Evolutionary conservation across 2,888 invertebrate species (phyloP).

Genomic region (Morinoia aosen): DNA sequence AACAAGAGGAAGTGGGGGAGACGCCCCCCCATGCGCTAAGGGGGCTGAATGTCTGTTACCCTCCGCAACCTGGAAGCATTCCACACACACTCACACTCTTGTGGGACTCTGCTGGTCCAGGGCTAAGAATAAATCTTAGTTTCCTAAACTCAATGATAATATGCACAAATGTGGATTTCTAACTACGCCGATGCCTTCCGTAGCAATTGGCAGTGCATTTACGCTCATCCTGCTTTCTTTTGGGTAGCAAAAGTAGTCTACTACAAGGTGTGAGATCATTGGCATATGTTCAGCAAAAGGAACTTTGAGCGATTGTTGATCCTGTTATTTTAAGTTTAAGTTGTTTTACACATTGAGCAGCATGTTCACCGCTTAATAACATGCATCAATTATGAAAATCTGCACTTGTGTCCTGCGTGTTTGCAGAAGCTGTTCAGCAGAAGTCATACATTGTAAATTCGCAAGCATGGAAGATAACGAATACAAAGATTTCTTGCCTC

Average conservation of each 20-base stretch:
- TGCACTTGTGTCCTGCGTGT: too few relatives aligned
- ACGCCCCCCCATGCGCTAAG: too few relatives aligned
- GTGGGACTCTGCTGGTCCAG: neutral
- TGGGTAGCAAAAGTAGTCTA: too few relatives aligned
- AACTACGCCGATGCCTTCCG: neutral
- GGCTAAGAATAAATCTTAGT: neutral
- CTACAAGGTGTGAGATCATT: neutral
- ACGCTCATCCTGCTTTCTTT: neutral
- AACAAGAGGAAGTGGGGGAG: conserved; percentile 16
- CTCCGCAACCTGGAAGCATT: neutral
- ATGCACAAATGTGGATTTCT: neutral
- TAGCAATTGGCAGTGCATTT: neutral
- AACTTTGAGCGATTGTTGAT: neutral
- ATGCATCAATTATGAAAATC: too few relatives aligned
- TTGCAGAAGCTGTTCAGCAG: too few relatives aligned
- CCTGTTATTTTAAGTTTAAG: neutral
- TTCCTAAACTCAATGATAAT: neutral
- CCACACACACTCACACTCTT: neutral
- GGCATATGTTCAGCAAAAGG: neutral
- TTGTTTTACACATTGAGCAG: too few relatives aligned
- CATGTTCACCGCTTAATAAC: too few relatives aligned
- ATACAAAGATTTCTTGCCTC: too few relatives aligned
- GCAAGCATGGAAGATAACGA: too few relatives aligned
- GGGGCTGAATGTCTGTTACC: too few relatives aligned
- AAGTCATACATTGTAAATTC: too few relatives aligned